phyloP scores from a whole-genome alignment of 1,140 invertebrate genomes.

The Danaus plexippus region DNA sequence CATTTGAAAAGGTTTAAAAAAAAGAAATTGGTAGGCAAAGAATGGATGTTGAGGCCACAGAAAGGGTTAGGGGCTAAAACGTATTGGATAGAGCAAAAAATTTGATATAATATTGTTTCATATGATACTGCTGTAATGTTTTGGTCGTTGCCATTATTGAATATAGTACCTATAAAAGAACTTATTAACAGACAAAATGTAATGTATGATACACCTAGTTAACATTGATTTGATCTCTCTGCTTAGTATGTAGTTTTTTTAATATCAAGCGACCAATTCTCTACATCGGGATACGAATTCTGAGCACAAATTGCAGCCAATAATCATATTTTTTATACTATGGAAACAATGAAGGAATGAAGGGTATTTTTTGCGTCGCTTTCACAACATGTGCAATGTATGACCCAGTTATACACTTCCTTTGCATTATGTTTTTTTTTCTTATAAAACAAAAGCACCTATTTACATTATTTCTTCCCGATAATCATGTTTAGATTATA shows the following conservation, averaged over 20 bases:
- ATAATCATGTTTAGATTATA: too few species aligned
- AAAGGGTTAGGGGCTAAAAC: slow-evolving; percentile 62
- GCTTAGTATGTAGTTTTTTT: too few species aligned
- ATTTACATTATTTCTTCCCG: too few species aligned
- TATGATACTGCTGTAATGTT: slow-evolving; percentile 27
- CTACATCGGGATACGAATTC: slow-evolving; percentile 21
- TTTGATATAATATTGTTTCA: slow-evolving; percentile 45
- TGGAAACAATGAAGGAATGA: slow-evolving; percentile 57
- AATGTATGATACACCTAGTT: too few species aligned
- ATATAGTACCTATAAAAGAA: too few species aligned
- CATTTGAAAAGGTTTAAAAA: slow-evolving; percentile 66
- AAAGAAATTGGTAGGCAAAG: slow-evolving; percentile 59
- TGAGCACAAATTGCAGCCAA: slow-evolving; percentile 65
- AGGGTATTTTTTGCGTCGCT: slow-evolving; percentile 61
- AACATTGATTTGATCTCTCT: too few species aligned
- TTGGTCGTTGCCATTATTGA: slow-evolving; percentile 26
- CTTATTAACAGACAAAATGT: too few species aligned
- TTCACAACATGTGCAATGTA: slow-evolving; percentile 69
- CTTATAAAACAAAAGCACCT: too few species aligned
- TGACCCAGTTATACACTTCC: slow-evolving; percentile 71
- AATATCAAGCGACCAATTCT: slow-evolving; percentile 26
- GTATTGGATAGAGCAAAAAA: slow-evolving; percentile 58
- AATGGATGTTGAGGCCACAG: slow-evolving; percentile 54
- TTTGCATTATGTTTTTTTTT: slow-evolving; percentile 38
- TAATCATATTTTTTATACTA: slow-evolving; percentile 58